Base-by-base conservation (phyloP, 2,113 vertebrate species). In the Potamarius usumacintae region DNA sequence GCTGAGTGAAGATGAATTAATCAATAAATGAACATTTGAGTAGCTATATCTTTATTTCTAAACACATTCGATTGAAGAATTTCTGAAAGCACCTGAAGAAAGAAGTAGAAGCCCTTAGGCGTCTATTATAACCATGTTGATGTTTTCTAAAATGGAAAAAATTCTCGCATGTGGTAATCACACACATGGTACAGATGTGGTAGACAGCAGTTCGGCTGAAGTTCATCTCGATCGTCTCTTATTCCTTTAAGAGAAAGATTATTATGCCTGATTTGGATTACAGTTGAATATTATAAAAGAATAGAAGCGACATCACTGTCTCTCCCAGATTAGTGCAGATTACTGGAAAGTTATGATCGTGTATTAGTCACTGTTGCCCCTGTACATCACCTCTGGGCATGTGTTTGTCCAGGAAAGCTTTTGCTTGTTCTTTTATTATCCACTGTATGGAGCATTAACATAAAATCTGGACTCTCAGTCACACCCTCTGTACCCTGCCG, bases 391-490 rank as follows among this genome's bases (percentile, higher is more conserved):
- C 88, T 76, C 71, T 87, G 89, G 88, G 88, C 87, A 65, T 67
- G 74, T 69, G 84, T 69, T 82, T 92, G 90, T 93, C 91, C 78
- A 91, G 94, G 76, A 89, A 91, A 81, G 58, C 63, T 22, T 91
- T 86, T 92, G 91, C 85, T 88, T 82, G 34, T 87, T 83, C 86
- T 91, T 90, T 92, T 91, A 91, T 76, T 87, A 87, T 91, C 91
- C 86, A 88, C 85, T 78, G 90, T 89, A 90, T 93, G 94, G 94
- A 94, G 94, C 93, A 93, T 93, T 94, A 95, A 90, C 85, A 42
- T 42, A 42, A 42, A 42, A 42, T 93, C 91, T 86, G 89, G 91
- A 90, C 87, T 89, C 62, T 87, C 83, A 82, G 82, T 85, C 76
- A 71, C 63, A 89, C 92, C 90, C 65, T 94, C 86, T 87, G 90